Percentiles rank a stretch among this genome's conserved stretches.
These are phyloP conservation scores for Manis javanica DNA, from an alignment of 2,797 vertebrate genomes.

Conservation along the genomic window DNA sequence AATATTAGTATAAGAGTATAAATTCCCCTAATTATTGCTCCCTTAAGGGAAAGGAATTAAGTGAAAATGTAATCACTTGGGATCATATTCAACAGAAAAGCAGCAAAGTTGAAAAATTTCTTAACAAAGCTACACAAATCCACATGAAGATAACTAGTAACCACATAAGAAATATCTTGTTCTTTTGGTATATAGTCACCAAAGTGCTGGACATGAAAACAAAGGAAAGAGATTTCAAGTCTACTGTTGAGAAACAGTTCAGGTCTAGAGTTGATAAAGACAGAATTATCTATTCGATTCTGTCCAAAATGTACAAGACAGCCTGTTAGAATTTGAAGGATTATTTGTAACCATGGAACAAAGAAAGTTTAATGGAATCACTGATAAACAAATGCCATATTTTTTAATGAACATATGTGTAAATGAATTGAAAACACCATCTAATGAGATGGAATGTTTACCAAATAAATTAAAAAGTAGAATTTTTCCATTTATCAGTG, in stretches of 20 bases:
- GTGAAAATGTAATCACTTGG: conserved; percentile 24
- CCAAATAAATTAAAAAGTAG: conserved; percentile 37
- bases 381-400: neutral
- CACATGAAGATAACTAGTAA: neutral
- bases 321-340: neutral
- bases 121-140: conserved; percentile 40
- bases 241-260: neutral
- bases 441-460: conserved; percentile 18
- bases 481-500: conserved; percentile 38
- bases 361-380: conserved; percentile 26
- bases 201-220: neutral
- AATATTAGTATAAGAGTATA: neutral
- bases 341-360: neutral
- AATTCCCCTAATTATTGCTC: neutral
- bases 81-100: conserved; percentile 29
- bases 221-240: neutral
- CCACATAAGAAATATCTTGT: neutral
- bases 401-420: neutral
- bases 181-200: neutral
- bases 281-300: neutral
- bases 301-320: neutral
- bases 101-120: neutral
- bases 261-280: neutral
- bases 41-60: conserved; percentile 31
- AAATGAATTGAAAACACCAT: conserved; percentile 37